These are phyloP conservation scores for Luffia ferchaultella DNA, from an alignment of 2,888 invertebrate species.

Conservation along the genomic window DNA sequence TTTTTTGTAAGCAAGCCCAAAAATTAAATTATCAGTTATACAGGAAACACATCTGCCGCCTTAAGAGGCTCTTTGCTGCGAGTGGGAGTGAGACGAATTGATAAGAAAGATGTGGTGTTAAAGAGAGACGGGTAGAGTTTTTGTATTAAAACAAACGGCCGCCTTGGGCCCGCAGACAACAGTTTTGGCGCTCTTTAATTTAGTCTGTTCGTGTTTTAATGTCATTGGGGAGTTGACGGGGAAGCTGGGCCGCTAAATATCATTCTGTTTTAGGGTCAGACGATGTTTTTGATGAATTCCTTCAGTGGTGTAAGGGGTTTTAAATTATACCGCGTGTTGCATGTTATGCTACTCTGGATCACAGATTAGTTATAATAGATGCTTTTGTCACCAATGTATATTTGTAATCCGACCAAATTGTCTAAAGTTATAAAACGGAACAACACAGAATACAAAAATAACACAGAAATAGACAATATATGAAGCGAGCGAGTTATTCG, in stretches of 20 bases:
- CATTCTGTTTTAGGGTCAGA: conserved; percentile 48
- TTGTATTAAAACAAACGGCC: conserved; percentile 66
- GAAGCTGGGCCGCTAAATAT: conserved; percentile 39
- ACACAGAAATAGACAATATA: too few relatives aligned
- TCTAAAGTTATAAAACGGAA: too few relatives aligned
- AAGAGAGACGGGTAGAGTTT: conserved; percentile 44
- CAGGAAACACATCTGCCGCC: conserved; percentile 28
- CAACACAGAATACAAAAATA: too few relatives aligned
- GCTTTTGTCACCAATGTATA: too few relatives aligned
- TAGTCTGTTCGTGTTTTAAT: conserved; percentile 60
- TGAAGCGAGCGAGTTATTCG: too few relatives aligned
- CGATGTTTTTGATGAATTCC: background rate
- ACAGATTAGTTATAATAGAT: too few relatives aligned
- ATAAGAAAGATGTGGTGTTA: conserved; percentile 32
- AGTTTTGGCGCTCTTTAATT: conserved; percentile 65
- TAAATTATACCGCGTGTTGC: background rate
- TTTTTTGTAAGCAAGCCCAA: too few relatives aligned
- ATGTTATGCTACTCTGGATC: too few relatives aligned
- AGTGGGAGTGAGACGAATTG: conserved; percentile 29
- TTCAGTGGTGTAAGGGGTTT: background rate
- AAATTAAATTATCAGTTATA: background rate
- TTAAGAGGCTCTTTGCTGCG: conserved; percentile 44
- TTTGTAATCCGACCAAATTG: too few relatives aligned
- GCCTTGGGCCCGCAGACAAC: conserved; percentile 60
- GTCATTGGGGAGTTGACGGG: conserved; percentile 41